A percentile compares a stretch with the other conserved stretches of the same genome.
These are phyloP conservation scores for Macrosteles quadrilineatus DNA, from an alignment of 1,140 invertebrate genomes.

Conservation along the genomic window DNA sequence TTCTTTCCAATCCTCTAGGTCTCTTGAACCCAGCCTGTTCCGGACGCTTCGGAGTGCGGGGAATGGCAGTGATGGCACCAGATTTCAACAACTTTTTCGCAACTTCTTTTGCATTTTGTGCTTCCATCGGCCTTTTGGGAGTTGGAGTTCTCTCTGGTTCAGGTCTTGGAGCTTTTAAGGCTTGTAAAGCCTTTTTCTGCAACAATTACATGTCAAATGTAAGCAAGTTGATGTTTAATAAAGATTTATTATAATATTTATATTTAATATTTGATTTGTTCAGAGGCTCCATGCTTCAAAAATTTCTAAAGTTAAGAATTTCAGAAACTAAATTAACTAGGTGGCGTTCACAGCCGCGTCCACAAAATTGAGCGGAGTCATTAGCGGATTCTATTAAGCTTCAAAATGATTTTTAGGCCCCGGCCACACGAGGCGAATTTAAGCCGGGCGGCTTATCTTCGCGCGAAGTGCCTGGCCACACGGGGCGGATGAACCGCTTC, in stretches of 20 bases:
- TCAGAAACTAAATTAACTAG: too few relatives aligned
- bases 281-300: too few relatives aligned
- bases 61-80: conserved; percentile 84
- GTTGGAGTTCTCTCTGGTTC: conserved; percentile 79
- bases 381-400: too few relatives aligned
- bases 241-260: conserved; percentile 16
- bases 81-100: conserved; percentile 94
- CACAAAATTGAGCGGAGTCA: too few relatives aligned
- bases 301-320: too few relatives aligned
- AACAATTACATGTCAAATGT: conserved; percentile 39
- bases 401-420: too few relatives aligned
- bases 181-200: conserved; percentile 89
- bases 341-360: too few relatives aligned
- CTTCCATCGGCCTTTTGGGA: conserved; percentile 66
- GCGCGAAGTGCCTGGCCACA: too few relatives aligned
- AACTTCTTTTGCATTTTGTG: conserved; percentile 90
- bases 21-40: conserved; percentile 70
- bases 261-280: too few relatives aligned
- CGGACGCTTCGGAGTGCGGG: conserved; percentile 71
- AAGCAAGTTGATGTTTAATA: neutral
- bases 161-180: conserved; percentile 83
- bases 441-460: too few relatives aligned
- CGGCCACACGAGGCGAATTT: too few relatives aligned
- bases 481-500: too few relatives aligned
- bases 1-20: conserved; percentile 62